Conservation (phyloP, 2,113 vertebrate genomes). For the Lonchura striata region DNA sequence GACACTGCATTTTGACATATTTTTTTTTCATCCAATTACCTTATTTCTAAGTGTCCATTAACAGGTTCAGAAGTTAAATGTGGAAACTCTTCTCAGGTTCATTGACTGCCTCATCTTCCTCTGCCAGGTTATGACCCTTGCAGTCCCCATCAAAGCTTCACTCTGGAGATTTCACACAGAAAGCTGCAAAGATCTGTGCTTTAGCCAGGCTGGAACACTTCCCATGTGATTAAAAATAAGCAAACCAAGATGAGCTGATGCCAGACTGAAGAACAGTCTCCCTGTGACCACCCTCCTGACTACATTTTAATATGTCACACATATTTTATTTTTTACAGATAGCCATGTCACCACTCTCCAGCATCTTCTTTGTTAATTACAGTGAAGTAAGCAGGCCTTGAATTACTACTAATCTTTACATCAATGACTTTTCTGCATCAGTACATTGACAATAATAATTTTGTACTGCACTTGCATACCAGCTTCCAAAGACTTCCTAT, state of each 20-base stretch:
- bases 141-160: not conserved
- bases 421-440: not conserved
- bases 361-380: not conserved
- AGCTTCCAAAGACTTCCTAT: not conserved
- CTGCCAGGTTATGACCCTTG: not conserved
- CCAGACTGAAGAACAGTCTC: not conserved
- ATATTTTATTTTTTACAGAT: not conserved
- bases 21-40: not conserved
- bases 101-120: not conserved
- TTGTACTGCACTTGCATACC: not conserved
- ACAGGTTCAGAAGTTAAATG: not conserved
- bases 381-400: not conserved
- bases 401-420: not conserved
- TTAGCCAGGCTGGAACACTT: not conserved
- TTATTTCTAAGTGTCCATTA: not conserved
- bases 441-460: accelerated
- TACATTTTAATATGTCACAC: accelerated
- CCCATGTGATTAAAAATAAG: not conserved
- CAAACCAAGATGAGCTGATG: not conserved
- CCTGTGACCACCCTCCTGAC: not conserved
- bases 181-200: not conserved
- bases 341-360: not conserved
- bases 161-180: not conserved
- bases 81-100: not conserved
- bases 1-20: not conserved